Evolutionary conservation across 2,113 vertebrate species (phyloP).

Genomic region (Bagarius yarrelli): DNA sequence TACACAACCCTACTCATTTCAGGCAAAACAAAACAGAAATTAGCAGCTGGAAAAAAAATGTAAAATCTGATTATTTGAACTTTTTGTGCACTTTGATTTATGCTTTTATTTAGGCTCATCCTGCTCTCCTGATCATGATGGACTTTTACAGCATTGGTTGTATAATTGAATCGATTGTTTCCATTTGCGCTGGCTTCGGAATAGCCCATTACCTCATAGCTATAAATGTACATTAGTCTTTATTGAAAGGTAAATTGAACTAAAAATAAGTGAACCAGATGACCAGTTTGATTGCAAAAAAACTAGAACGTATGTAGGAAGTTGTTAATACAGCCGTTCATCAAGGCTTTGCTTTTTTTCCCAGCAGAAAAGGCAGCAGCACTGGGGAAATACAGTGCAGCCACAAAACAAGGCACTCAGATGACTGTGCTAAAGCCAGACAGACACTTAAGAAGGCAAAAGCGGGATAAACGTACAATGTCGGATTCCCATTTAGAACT

Average conservation of each 20-base stretch:
- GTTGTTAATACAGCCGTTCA: not conserved
- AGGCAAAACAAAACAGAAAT: too few species aligned
- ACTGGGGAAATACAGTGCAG: not conserved
- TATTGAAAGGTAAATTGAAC: not conserved
- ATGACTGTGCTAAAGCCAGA: not conserved
- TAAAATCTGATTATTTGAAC: not conserved
- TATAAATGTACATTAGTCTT: constrained; percentile 5
- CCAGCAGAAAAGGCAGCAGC: not conserved
- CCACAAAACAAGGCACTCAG: not conserved
- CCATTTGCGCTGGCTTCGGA: not conserved
- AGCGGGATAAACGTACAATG: not conserved
- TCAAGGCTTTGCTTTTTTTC: not conserved
- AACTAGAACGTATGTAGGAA: not conserved
- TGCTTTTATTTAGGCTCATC: not conserved
- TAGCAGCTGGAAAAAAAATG: too few species aligned
- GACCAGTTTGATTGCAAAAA: not conserved
- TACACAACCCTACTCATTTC: too few species aligned
- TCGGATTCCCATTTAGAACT: not conserved
- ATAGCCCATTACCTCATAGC: not conserved
- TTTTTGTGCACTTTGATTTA: not conserved
- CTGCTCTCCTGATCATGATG: not conserved
- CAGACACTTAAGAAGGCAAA: not conserved
- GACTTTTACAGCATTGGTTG: not conserved
- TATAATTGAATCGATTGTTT: constrained; percentile 15
- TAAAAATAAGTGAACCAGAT: not conserved